A percentile compares a stretch with the other conserved stretches of the same genome.
phyloP scores from a whole-genome alignment of 1,140 invertebrate species.

The Megalopta genalis region DNA sequence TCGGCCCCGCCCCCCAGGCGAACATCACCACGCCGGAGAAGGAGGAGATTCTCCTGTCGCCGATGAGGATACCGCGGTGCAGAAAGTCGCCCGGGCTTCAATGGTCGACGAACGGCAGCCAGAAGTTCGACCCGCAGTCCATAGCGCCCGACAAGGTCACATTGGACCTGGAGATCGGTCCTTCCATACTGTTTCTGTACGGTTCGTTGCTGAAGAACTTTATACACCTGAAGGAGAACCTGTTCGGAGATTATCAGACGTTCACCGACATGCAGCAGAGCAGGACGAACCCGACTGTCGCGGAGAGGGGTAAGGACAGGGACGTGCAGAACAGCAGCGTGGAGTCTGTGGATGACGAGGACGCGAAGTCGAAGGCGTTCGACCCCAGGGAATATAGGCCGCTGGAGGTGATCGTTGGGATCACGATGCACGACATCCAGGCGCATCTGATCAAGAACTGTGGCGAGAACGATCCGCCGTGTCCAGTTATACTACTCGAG shows the following conservation, averaged over 20 bases:
- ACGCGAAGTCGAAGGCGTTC: constrained; percentile 83
- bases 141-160: constrained; percentile 92
- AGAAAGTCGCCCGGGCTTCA: constrained; percentile 86
- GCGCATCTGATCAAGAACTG: constrained; percentile 95
- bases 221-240: constrained; percentile 96
- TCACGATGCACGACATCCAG: constrained; percentile 97
- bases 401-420: constrained; percentile 93
- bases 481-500: constrained; percentile 94
- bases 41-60: constrained; percentile 94
- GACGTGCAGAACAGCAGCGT: constrained; percentile 78
- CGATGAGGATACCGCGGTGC: constrained; percentile 92
- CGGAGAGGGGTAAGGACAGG: constrained; percentile 76
- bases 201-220: constrained; percentile 94
- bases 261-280: constrained; percentile 94
- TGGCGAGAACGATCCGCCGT: constrained; percentile 91
- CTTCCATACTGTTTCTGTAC: constrained; percentile 93
- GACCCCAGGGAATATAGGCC: constrained; percentile 94
- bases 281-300: constrained; percentile 63
- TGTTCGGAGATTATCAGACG: constrained; percentile 96
- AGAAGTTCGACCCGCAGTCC: constrained; percentile 92
- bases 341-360: constrained; percentile 80
- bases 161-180: constrained; percentile 95
- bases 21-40: constrained; percentile 96
- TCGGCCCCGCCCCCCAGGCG: constrained; percentile 92
- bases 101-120: constrained; percentile 84